Percentiles rank a stretch among this genome's conserved stretches.
These are phyloP conservation scores for Acanthococcus lagerstroemiae DNA, from an alignment of 2,888 invertebrate species.

Conservation along the genomic window DNA sequence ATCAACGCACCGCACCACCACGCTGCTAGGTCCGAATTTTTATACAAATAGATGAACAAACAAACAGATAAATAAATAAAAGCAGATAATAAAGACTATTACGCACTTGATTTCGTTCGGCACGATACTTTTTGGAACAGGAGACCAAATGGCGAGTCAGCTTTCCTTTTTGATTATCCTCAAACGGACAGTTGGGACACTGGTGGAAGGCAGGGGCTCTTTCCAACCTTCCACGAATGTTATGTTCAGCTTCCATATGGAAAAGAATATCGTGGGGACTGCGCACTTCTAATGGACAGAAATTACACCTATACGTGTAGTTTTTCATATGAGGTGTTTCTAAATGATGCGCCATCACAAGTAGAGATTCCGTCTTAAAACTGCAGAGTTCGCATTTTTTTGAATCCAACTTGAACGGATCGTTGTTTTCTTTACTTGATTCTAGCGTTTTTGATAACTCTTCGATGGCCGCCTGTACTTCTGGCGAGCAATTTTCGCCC, in stretches of 20 bases:
- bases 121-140: constrained; percentile 81
- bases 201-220: constrained; percentile 79
- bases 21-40: no score
- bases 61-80: background rate
- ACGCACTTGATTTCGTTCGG: constrained; percentile 60
- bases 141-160: constrained; percentile 75
- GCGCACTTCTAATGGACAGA: constrained; percentile 68
- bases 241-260: constrained; percentile 87
- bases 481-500: constrained; percentile 52
- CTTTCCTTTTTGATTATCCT: constrained; percentile 86
- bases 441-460: constrained; percentile 76
- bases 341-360: constrained; percentile 76
- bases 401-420: constrained; percentile 61
- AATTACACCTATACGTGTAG: constrained; percentile 74
- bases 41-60: no score
- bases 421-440: constrained; percentile 74
- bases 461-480: constrained; percentile 64
- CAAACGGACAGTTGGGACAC: constrained; percentile 87
- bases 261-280: constrained; percentile 79
- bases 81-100: background rate
- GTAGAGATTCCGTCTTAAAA: constrained; percentile 75
- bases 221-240: constrained; percentile 69
- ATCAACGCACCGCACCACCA: no score
- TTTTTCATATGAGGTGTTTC: constrained; percentile 87
- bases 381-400: constrained; percentile 80